Conservation (phyloP, 1,140 invertebrate genomes). For the Orius laevigatus region DNA sequence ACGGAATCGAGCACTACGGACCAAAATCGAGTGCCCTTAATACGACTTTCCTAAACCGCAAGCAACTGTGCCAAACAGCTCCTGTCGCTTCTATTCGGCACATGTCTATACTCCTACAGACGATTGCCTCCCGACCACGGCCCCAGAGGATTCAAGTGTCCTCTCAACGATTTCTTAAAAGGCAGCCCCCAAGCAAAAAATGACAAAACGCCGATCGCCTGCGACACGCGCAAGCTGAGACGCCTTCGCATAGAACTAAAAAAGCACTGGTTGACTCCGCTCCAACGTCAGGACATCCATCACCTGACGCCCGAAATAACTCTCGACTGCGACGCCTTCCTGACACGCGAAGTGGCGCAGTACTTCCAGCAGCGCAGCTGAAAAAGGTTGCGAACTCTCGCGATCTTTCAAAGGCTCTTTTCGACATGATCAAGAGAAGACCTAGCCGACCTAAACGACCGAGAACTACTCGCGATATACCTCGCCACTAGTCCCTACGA, state of each 20-base stretch:
- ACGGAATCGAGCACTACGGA: slow-evolving; percentile 22
- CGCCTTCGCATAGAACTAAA: slow-evolving; percentile 22
- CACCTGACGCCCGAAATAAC: slow-evolving; percentile 9
- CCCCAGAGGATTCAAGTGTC: slow-evolving; percentile 19
- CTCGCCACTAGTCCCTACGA: slow-evolving; percentile 24
- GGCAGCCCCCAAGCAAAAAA: slow-evolving; percentile 18
- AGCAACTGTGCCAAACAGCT: slow-evolving; percentile 20
- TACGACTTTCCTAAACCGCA: slow-evolving; percentile 18
- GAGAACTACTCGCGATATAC: slow-evolving; percentile 32
- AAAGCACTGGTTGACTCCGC: slow-evolving; percentile 18
- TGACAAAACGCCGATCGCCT: slow-evolving; percentile 18
- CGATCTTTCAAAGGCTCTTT: slow-evolving; percentile 28
- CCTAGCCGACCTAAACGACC: slow-evolving; percentile 29
- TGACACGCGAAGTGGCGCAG: slow-evolving; percentile 24
- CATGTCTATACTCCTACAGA: slow-evolving; percentile 25
- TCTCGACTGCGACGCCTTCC: slow-evolving; percentile 25
- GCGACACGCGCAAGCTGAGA: slow-evolving; percentile 16
- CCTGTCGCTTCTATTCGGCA: slow-evolving; percentile 24
- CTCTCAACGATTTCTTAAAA: slow-evolving; percentile 15
- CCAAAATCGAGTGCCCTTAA: slow-evolving; percentile 19
- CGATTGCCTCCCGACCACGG: slow-evolving; percentile 21
- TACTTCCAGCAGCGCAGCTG: slow-evolving; percentile 24
- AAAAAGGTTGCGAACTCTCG: slow-evolving; percentile 23
- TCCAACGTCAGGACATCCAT: slow-evolving; percentile 19
- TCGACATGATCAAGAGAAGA: slow-evolving; percentile 22